phyloP scores from a whole-genome alignment of 23 tunicate species.

The Trididemnum nubilum region DNA sequence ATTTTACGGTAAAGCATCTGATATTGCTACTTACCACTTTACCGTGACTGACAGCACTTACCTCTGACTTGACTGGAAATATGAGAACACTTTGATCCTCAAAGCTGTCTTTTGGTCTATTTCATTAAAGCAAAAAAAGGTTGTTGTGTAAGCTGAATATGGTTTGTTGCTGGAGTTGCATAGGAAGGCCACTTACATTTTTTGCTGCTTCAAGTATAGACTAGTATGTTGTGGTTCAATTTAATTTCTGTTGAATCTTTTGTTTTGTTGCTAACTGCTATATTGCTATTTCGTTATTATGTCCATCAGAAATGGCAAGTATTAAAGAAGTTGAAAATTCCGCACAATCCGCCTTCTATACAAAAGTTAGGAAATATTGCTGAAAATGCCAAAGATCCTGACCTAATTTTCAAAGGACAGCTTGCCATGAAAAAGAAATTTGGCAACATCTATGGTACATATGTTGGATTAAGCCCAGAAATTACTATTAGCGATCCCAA shows the following conservation, averaged over 20 bases:
- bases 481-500: conserved; percentile 64
- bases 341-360: conserved; percentile 74
- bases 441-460: conserved; percentile 26
- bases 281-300: conserved; percentile 35
- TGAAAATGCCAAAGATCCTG: conserved; percentile 25
- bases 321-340: conserved; percentile 63
- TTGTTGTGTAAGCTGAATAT: too few species aligned
- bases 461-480: conserved; percentile 34
- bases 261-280: neutral
- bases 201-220: too few species aligned
- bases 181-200: too few species aligned
- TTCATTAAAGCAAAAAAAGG: too few species aligned
- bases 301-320: conserved; percentile 59
- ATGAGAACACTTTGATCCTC: too few species aligned
- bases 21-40: too few species aligned
- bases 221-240: too few species aligned
- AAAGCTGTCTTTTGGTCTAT: too few species aligned
- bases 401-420: neutral
- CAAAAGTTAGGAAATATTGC: conserved; percentile 36
- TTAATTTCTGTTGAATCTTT: conserved; percentile 9
- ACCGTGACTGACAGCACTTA: too few species aligned
- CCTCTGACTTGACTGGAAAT: too few species aligned
- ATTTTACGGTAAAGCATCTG: too few species aligned
- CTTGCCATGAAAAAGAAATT: conserved; percentile 3
- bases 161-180: too few species aligned